Conservation (phyloP, 2,113 vertebrate species). For the Chamaea fasciata region DNA sequence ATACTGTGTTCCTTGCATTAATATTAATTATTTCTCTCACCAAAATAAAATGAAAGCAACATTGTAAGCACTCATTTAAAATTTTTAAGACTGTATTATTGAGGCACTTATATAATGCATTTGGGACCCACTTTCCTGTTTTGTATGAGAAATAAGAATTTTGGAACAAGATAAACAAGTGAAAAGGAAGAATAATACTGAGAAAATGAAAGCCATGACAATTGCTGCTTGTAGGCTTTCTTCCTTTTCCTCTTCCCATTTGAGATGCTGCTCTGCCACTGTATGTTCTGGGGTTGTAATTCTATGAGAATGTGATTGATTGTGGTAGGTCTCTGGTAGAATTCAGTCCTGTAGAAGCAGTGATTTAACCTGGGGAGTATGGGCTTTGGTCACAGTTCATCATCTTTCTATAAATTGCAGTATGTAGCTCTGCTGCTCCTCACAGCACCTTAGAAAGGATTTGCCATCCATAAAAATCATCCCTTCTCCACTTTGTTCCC, state of each 20-base stretch:
- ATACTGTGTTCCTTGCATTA: neutral
- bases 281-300: neutral
- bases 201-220: neutral
- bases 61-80: neutral
- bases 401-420: neutral
- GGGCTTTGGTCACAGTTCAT: neutral
- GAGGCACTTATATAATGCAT: neutral
- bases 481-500: neutral
- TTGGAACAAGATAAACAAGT: neutral
- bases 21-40: constrained; percentile 32
- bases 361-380: neutral
- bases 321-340: neutral
- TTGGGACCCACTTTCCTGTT: neutral
- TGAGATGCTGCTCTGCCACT: neutral
- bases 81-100: neutral
- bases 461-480: neutral
- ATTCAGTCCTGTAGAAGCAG: neutral
- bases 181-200: neutral
- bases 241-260: neutral
- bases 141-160: neutral
- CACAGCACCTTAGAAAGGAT: neutral
- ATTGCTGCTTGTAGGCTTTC: neutral
- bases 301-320: neutral
- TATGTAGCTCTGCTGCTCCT: neutral
- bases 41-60: neutral